Percentiles rank a stretch among this genome's conserved stretches.
Evolutionary conservation across 2,113 vertebrate genomes (phyloP).

Genomic region (Nyctereutes procyonoides): DNA sequence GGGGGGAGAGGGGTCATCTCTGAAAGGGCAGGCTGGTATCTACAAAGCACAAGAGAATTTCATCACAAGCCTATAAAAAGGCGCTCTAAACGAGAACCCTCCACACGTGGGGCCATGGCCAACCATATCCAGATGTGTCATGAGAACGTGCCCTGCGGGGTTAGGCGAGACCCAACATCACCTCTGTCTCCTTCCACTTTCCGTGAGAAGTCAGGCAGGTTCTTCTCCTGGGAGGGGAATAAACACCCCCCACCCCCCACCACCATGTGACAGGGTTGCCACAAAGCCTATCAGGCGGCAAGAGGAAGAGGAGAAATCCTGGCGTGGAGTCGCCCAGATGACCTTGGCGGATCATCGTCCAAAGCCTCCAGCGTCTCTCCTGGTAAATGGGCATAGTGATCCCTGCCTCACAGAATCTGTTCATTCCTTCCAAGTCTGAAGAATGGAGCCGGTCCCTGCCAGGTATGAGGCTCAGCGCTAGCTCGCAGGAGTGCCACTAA

Average conservation of each 20-base stretch:
- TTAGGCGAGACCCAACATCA: background rate
- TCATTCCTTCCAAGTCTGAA: background rate
- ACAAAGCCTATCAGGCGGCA: background rate
- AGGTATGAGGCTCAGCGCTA: background rate
- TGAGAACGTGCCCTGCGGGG: background rate
- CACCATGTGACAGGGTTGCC: background rate
- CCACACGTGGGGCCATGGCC: fast-evolving
- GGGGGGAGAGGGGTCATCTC: background rate
- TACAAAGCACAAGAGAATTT: background rate
- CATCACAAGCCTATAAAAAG: background rate
- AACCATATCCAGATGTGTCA: background rate
- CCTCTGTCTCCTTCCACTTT: fast-evolving
- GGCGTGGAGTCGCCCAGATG: too few relatives aligned
- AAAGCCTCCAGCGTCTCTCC: background rate
- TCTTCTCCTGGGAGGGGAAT: background rate
- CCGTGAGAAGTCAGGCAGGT: background rate
- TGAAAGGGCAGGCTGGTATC: background rate
- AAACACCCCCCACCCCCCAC: background rate
- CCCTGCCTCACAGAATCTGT: background rate
- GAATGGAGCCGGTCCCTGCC: background rate
- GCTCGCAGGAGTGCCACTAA: background rate
- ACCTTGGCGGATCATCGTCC: background rate
- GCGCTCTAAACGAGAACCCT: background rate
- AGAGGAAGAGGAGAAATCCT: background rate
- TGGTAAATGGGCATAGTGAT: background rate